Base-by-base conservation (phyloP, 2,888 invertebrate genomes). In the Leuctra nigra region DNA sequence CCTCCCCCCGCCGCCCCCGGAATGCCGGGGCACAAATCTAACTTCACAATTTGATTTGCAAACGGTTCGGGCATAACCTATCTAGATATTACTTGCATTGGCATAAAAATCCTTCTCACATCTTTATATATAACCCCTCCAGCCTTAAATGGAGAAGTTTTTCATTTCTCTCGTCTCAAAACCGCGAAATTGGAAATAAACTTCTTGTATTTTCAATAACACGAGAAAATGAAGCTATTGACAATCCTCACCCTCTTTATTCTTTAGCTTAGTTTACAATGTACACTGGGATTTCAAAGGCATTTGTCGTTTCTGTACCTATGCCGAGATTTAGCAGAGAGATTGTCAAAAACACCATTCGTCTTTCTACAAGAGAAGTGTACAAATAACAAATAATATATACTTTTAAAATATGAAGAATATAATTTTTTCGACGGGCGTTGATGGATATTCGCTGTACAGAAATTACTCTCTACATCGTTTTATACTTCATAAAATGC, bases 121-220 rank as follows among this genome's bases (percentile, higher is more conserved):
- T n/a, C n/a, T n/a, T n/a, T n/a, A n/a, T 7, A 29, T 29, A 29
- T 50, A 35, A 13, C 50, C 47, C 50, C 50, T 50, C 33, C 16
- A 50, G 50, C 50, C 35, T 50, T 50, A 33, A 50, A 33, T 50
- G 35, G 35, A 20, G 33, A 50, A 18, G 16, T 50, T 50, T 50
- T 48, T 35, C 33, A 9, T 35, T n/a, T 50, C 20, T 50, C 33
- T 33, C 35, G 35, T 29, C 18, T 22, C 33, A 35, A 18, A 18
- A 13, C 29, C 33, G 18, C 18, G 33, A 55, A 59, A 59, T 56
- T 47, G 59, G 53, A 56, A 55, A 59, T 59, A 59, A 59, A 59
- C 55, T 59, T 59, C 58, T 55, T 44, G 59, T 55, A 55, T 59
- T 59, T 59, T 59, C 55, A 59, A 59, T 59, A 56, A 59, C 54